These are phyloP conservation scores for Tetanocera ferruginea DNA, from an alignment of 2,888 invertebrate genomes.

Conservation along the genomic window DNA sequence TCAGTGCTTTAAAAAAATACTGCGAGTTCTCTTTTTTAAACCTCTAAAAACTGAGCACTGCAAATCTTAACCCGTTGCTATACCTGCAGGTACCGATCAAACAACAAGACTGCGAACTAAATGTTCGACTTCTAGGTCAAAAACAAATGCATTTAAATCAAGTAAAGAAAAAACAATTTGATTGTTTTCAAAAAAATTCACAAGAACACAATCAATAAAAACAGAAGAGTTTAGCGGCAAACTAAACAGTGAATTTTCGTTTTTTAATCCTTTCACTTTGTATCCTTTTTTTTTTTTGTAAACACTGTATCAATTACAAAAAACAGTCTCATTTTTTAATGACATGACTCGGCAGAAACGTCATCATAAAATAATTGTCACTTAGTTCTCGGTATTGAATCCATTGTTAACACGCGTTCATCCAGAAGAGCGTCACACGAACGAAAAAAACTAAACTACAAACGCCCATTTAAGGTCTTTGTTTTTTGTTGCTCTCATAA, in stretches of 20 bases:
- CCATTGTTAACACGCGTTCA: slow-evolving; percentile 32
- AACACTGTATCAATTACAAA: slow-evolving; percentile 29
- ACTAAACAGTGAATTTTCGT: no score
- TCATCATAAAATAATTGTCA: slow-evolving; percentile 47
- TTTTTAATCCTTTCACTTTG: slow-evolving; percentile 22
- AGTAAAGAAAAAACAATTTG: neutral
- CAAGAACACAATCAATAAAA: neutral
- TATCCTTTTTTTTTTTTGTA: neutral
- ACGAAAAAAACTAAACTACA: neutral
- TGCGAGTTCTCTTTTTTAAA: no score
- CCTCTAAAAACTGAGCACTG: no score
- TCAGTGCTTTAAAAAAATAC: no score
- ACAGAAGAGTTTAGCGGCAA: no score
- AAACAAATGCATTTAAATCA: neutral
- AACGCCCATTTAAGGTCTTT: neutral
- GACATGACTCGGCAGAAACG: slow-evolving; percentile 36
- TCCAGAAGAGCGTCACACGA: neutral
- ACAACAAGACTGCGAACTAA: no score
- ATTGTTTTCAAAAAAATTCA: neutral
- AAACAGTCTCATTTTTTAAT: slow-evolving; percentile 39
- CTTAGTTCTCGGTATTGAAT: slow-evolving; percentile 35
- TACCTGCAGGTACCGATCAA: no score
- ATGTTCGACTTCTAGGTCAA: neutral
- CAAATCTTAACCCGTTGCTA: no score
- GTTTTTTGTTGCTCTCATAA: neutral